These are phyloP conservation scores for Cryptocephalus primarius DNA, from an alignment of 2,888 invertebrate species.

Conservation along the genomic window DNA sequence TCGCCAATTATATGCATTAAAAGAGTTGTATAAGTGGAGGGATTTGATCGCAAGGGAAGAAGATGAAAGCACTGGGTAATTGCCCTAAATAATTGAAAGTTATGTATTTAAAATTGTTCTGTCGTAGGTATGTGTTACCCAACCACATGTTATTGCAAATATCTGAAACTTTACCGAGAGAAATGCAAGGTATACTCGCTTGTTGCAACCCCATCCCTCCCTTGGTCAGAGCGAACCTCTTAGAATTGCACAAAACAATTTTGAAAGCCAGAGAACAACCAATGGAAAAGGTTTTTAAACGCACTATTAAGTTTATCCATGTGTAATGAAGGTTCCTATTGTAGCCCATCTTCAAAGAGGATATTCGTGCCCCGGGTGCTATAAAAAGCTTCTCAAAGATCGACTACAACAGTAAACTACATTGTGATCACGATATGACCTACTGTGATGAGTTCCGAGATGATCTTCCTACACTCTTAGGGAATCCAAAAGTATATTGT, in stretches of 20 bases:
- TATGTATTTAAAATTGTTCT: constrained; percentile 12
- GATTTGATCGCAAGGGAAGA: constrained; percentile 71
- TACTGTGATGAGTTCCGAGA: constrained; percentile 43
- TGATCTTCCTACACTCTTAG: constrained; percentile 44
- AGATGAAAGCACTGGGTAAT: constrained; percentile 79
- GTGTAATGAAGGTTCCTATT: neutral
- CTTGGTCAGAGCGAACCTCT: constrained; percentile 42
- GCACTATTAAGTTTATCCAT: neutral
- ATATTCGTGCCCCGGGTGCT: constrained; percentile 29
- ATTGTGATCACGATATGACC: constrained; percentile 52
- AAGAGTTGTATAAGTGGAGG: constrained; percentile 77
- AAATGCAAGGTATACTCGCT: constrained; percentile 85
- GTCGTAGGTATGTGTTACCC: constrained; percentile 73
- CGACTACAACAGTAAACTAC: constrained; percentile 43
- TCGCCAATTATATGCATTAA: constrained; percentile 73
- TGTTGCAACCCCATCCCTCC: constrained; percentile 92
- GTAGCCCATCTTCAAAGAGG: constrained; percentile 40
- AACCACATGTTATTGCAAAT: constrained; percentile 93
- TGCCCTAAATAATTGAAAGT: neutral
- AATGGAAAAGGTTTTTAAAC: constrained; percentile 40
- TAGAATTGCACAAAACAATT: constrained; percentile 54
- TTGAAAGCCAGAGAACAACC: constrained; percentile 59
- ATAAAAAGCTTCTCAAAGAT: constrained; percentile 30
- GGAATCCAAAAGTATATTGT: constrained; percentile 8
- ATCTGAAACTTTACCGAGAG: constrained; percentile 76